Evolutionary conservation across 2,888 invertebrate species (phyloP).

Genomic region (Gasteruption jaculator): DNA sequence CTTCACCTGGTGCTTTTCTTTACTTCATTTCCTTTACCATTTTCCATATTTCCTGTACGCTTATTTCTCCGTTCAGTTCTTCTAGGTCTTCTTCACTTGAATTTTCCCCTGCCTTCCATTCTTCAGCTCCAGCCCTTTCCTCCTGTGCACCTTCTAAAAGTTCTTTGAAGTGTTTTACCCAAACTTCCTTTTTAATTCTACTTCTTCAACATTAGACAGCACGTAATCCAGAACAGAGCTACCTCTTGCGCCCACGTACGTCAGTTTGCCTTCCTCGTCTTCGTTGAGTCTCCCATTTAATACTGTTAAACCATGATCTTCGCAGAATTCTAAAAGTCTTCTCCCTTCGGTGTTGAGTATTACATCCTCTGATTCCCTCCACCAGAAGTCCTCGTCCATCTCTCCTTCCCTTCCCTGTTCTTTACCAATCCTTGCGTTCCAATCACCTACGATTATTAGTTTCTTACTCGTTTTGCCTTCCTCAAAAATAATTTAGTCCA

Average conservation of each 20-base stretch:
- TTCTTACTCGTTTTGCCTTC: conserved; percentile 1
- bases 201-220: too few species aligned
- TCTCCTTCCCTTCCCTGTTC: conserved; percentile 8
- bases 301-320: conserved; percentile 11
- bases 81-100: not conserved
- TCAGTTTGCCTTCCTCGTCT: conserved; percentile 11
- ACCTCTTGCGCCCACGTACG: conserved; percentile 7
- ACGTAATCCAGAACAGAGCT: conserved; percentile 12
- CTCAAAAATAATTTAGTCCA: conserved; percentile 6
- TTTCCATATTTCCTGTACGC: not conserved
- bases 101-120: not conserved
- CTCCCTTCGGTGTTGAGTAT: conserved; percentile 6
- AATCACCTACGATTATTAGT: conserved; percentile 10
- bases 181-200: too few species aligned
- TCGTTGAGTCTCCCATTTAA: conserved; percentile 10
- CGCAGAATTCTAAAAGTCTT: conserved; percentile 11
- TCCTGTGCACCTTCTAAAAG: too few species aligned
- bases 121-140: not conserved
- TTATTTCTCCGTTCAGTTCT: conserved; percentile 8
- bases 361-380: conserved; percentile 11
- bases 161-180: too few species aligned
- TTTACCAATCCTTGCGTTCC: too few species aligned
- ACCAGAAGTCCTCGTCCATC: conserved; percentile 5
- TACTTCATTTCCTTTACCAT: conserved; percentile 1
- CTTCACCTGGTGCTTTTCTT: not conserved